Conservation (phyloP, 2,797 vertebrate species). For the Onychomys arenicola region DNA sequence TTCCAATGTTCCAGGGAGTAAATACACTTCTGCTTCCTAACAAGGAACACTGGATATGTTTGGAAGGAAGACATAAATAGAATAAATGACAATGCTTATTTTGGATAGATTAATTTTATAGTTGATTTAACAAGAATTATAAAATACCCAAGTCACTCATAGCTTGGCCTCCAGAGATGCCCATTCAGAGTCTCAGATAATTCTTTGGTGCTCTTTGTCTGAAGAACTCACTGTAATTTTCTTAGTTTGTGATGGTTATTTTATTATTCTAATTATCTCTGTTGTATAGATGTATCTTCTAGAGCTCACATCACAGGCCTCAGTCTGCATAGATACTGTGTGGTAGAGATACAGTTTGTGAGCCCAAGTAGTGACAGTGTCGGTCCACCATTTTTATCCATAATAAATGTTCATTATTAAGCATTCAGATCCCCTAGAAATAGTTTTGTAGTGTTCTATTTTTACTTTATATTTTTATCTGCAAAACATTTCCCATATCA, state of each 20-base stretch:
- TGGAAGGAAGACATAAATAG: constrained; percentile 12
- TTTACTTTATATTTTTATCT: constrained; percentile 20
- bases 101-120: constrained; percentile 42
- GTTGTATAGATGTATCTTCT: not conserved
- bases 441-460: not conserved
- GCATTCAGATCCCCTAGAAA: not conserved
- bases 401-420: not conserved
- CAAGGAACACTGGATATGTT: constrained; percentile 7
- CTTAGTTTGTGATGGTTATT: not conserved
- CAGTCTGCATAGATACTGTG: not conserved
- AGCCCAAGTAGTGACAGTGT: not conserved
- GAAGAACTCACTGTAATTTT: not conserved
- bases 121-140: constrained; percentile 48
- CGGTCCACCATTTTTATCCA: not conserved
- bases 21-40: constrained; percentile 6
- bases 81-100: constrained; percentile 21
- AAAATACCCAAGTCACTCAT: not conserved
- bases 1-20: not conserved
- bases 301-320: not conserved
- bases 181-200: not conserved
- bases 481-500: not conserved
- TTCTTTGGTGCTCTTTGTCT: not conserved
- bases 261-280: not conserved
- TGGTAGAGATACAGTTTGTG: not conserved
- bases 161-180: not conserved